A percentile compares a stretch with the other conserved stretches of the same genome.
These are phyloP conservation scores for Circaetus gallicus DNA, from an alignment of 2,113 vertebrate genomes.

Conservation along the genomic window DNA sequence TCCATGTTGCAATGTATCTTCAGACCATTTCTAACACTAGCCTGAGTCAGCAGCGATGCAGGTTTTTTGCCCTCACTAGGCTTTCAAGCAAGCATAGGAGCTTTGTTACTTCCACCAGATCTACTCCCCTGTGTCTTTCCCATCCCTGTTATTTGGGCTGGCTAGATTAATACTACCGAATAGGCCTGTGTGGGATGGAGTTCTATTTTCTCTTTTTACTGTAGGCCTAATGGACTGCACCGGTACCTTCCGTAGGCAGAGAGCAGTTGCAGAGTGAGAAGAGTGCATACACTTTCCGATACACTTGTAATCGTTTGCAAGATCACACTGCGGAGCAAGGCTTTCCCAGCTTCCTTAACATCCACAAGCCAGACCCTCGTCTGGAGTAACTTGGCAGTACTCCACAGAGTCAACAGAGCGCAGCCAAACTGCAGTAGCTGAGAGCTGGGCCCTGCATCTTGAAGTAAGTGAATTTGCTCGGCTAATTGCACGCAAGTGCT, in stretches of 20 bases:
- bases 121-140: not conserved
- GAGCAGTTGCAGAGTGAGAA: not conserved
- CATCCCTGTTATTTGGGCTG: not conserved
- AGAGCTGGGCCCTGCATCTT: not conserved
- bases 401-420: not conserved
- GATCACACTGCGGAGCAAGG: accelerated
- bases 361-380: accelerated
- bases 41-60: not conserved
- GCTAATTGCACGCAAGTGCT: conserved; percentile 25
- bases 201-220: not conserved
- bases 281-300: accelerated
- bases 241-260: not conserved
- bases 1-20: accelerated
- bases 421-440: not conserved
- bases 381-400: not conserved
- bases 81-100: not conserved
- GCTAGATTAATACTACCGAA: not conserved
- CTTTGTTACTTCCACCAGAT: not conserved
- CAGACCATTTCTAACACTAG: not conserved
- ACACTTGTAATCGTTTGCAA: not conserved
- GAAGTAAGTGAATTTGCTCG: conserved; percentile 16
- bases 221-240: no score
- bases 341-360: not conserved
- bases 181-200: not conserved
- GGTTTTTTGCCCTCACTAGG: not conserved